Evolutionary conservation across 1,140 invertebrate genomes (phyloP), one percentile per base, ranked within the genome.

Genomic region (Elysia chlorotica): DNA sequence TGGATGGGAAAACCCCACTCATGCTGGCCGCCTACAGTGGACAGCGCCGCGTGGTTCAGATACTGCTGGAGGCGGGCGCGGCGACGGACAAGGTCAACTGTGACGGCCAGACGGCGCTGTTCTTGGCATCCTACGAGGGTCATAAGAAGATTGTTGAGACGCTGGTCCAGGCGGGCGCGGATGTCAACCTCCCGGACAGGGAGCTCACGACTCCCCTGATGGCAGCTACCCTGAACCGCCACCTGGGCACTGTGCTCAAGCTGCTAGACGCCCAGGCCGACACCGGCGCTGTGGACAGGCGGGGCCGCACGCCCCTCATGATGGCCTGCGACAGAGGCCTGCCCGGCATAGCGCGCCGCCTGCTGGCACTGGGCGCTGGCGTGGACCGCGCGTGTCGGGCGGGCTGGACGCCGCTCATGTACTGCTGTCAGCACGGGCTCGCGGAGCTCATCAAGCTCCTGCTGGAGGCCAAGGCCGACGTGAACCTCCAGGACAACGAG

Each of bases 61-160:
- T 79, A 25, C 69, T 83, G 1, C 65, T 85, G 14, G 38, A 75
- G 19, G 36, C 65, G n/a, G 74, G 63, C 17, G 82, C 73, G 59
- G 68, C 66, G 25, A 48, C 76, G 19, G 71, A 79, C 54, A 56
- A 67, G 0, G 54, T 72, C 30, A 81, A 82, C 74, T 74, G 76
- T 28, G 77, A 82, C 37, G 76, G 75, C 6, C 78, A 78, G 2
- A 82, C 81, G 5, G 79, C 83, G 2, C 37, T 85, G 23, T 82
- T 82, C 59, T 77, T 76, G 56, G 79, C 80, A 25, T 69, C 57
- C 21, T 63, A 72, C 14, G 57, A 63, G 28, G 37, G 36, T 33
- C 57, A 38, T 25, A 30, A 10, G 53, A 62, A 53, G 28, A 63
- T 71, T 23, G 61, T 71, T 6, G 28, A 63, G 0, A 21, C 63